Conservation (phyloP, 2,888 invertebrate genomes). For the Spialia ferax region DNA sequence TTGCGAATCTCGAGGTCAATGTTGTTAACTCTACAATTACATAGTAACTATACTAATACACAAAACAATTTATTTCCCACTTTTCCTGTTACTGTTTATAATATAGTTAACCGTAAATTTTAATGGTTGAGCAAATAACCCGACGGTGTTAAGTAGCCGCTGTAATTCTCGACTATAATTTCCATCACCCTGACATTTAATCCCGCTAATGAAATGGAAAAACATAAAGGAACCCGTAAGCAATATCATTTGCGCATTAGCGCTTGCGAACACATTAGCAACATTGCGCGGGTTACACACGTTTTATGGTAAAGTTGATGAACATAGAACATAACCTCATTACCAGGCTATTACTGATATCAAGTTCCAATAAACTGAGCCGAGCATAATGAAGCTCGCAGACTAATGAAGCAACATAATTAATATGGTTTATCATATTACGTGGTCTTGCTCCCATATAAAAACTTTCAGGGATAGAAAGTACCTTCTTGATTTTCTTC, state of each 20-base stretch:
- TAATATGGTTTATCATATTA: neutral
- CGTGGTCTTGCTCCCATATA: neutral
- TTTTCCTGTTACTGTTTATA: neutral
- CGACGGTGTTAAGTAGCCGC: neutral
- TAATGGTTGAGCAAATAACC: neutral
- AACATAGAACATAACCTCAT: constrained; percentile 5
- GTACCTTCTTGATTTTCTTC: neutral
- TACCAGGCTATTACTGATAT: neutral
- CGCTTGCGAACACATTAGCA: constrained; percentile 19
- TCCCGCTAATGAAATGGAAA: constrained; percentile 38
- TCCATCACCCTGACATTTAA: constrained; percentile 21
- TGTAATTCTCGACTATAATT: constrained; percentile 9
- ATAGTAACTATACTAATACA: no score
- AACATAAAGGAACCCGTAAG: constrained; percentile 33
- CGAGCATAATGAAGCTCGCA: neutral
- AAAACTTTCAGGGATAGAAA: neutral
- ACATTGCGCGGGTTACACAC: constrained; percentile 4
- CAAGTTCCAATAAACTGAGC: constrained; percentile 1
- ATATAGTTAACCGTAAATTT: neutral
- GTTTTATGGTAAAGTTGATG: constrained; percentile 15
- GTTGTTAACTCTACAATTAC: no score
- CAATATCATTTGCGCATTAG: constrained; percentile 23
- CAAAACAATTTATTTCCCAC: no score
- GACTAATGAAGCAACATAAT: constrained; percentile 5
- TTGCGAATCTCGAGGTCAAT: no score